Evolutionary conservation across 2,797 vertebrate genomes (phyloP).

Genomic region (Notoglanidium macrostoma): DNA sequence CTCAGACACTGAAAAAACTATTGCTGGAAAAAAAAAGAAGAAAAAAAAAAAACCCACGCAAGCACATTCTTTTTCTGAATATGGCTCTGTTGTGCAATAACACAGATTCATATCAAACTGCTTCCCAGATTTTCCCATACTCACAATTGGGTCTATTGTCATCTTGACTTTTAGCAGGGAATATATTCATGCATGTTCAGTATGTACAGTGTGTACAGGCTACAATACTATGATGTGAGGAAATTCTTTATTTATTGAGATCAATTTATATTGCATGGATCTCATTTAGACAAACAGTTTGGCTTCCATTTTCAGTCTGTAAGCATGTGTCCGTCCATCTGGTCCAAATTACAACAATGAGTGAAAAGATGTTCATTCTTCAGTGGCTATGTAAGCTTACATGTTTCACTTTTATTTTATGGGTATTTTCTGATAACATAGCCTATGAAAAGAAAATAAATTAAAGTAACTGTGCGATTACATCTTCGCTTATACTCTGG

Average conservation of each 20-base stretch:
- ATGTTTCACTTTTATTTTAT: background rate
- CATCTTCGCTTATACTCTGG: no score
- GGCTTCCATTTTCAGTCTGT: background rate
- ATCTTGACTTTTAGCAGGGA: background rate
- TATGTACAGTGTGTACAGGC: background rate
- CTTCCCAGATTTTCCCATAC: background rate
- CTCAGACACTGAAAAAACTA: background rate
- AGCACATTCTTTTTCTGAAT: background rate
- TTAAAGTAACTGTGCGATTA: background rate
- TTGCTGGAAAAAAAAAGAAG: background rate
- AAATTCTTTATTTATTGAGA: background rate
- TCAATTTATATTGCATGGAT: no score
- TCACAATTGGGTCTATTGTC: background rate
- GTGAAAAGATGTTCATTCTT: background rate
- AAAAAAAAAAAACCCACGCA: background rate
- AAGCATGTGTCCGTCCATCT: background rate
- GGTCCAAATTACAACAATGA: background rate
- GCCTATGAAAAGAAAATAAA: background rate
- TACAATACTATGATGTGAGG: background rate
- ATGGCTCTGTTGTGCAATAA: background rate
- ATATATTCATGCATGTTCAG: background rate
- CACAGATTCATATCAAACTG: background rate
- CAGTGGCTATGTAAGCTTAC: background rate
- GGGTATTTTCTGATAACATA: background rate
- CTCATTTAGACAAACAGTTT: background rate